Percentiles rank a stretch among this genome's conserved stretches.
phyloP scores from a whole-genome alignment of 2,797 vertebrate species.

The Natrix natrix region DNA sequence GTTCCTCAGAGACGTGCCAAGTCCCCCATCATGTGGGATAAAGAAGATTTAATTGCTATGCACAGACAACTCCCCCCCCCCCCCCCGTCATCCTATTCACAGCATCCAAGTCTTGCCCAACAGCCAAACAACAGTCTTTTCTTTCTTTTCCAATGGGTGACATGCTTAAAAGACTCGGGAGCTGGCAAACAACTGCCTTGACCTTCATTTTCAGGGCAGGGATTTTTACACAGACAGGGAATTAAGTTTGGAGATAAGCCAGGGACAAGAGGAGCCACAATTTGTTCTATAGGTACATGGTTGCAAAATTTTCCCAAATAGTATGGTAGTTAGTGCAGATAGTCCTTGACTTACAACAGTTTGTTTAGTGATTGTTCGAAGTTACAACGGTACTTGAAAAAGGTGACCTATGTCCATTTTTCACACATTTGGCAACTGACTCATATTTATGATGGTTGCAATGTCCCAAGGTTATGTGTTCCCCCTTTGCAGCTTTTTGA shows the following conservation, averaged over 20 bases:
- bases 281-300: neutral
- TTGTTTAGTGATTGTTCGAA: neutral
- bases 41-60: neutral
- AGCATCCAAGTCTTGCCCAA: neutral
- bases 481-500: neutral
- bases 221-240: neutral
- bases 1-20: constrained; percentile 8
- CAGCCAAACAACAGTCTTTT: constrained; percentile 46
- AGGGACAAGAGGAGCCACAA: neutral
- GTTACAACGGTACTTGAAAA: neutral
- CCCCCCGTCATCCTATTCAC: neutral
- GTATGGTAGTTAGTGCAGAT: neutral
- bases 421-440: neutral
- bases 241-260: neutral
- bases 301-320: neutral
- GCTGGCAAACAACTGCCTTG: constrained; percentile 8
- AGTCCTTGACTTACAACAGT: neutral
- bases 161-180: constrained; percentile 35
- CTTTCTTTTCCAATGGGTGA: neutral
- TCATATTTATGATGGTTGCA: neutral
- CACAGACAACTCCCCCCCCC: neutral
- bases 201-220: neutral
- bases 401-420: neutral
- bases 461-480: neutral
- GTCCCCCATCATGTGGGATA: constrained; percentile 17